Evolutionary conservation across 2,797 vertebrate species (phyloP), one percentile per base, ranked within the genome.

Genomic region (Neosilurus hyrtlii): DNA sequence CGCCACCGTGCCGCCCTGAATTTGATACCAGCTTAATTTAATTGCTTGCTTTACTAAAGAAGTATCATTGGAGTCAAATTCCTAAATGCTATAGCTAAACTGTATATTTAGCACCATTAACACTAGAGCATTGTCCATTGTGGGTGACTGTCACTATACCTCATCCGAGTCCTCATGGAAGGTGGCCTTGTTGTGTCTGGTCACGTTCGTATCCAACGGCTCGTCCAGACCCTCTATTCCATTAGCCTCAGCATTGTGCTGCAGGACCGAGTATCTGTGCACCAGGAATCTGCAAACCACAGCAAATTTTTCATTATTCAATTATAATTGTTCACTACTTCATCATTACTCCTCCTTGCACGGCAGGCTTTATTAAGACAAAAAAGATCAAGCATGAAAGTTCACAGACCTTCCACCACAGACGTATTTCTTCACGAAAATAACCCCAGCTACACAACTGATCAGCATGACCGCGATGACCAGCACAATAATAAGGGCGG

Each of bases 121-220:
- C 37, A 10, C 4, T 16, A 12, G 9, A n/a, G 20, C 30, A n/a
- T 24, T 24, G 20, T 61, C 30, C 22, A n/a, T 18, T 20, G 57
- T 61, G 35, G 11, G 14, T 65, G 35, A 37, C 26, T 4, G 4
- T 68, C 62, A 82, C 63, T 30, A 3, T 92, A 97, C 97, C 96
- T 99, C 97, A 68, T 99, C 97, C 0, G 97, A 99, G 90, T 98
- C 97, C 0, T 98, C 96, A 0, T 97, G 97, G 89, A 95, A 98
- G 79, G 93, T 94, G 24, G 89, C 93, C 90, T 95, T 95, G 1
- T 90, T 91, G n/a, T 95, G 93, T 30, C 61, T 88, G 20, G 89
- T 63, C 51, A 91, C 91, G 37, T 93, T 83, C 0, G 90, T 90
- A 63, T 95, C 96, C 84, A 95, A 88, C 1, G 92, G 91, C 3